Percentiles rank a stretch among this genome's conserved stretches.
These are phyloP conservation scores for Drosophila barbarae DNA, from an alignment of 2,888 invertebrate species.

Conservation along the genomic window DNA sequence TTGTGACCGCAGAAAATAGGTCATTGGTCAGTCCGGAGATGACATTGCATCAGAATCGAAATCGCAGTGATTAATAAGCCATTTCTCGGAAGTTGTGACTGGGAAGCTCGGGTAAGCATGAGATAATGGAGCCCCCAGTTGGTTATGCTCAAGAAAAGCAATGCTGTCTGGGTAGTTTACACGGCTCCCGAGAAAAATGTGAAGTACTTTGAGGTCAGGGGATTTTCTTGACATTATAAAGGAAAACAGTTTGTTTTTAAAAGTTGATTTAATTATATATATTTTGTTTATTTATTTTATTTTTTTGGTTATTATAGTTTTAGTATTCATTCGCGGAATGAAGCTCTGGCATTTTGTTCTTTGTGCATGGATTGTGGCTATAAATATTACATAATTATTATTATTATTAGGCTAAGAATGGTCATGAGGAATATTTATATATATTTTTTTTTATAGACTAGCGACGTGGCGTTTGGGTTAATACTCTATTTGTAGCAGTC, in stretches of 20 bases:
- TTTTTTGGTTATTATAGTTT: conserved; percentile 19
- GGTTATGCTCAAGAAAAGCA: conserved; percentile 17
- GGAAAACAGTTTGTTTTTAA: conserved; percentile 2
- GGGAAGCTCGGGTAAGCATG: conserved; percentile 1
- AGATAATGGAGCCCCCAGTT: conserved; percentile 7
- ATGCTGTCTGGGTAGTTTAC: conserved; percentile 21
- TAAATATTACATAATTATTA: conserved; percentile 2
- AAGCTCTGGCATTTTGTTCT: conserved; percentile 43
- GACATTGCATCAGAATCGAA: conserved; percentile 10
- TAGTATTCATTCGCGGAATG: conserved; percentile 48
- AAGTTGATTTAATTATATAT: conserved; percentile 1
- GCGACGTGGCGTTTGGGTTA: conserved; percentile 35
- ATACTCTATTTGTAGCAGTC: conserved; percentile 58
- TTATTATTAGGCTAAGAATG: background rate
- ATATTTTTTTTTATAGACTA: conserved; percentile 21
- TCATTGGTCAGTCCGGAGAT: conserved; percentile 13
- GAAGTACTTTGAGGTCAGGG: conserved; percentile 11
- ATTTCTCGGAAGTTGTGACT: conserved; percentile 29
- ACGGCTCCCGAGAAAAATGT: conserved; percentile 20
- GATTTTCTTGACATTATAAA: conserved; percentile 10
- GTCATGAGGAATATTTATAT: conserved; percentile 4
- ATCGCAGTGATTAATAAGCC: conserved; percentile 17
- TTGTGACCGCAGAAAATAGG: conserved; percentile 9
- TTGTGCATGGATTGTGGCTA: conserved; percentile 11
- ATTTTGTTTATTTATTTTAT: background rate